A percentile compares a stretch with the other conserved stretches of the same genome.
phyloP scores from a whole-genome alignment of 2,113 vertebrate genomes.

The Callithrix jacchus region DNA sequence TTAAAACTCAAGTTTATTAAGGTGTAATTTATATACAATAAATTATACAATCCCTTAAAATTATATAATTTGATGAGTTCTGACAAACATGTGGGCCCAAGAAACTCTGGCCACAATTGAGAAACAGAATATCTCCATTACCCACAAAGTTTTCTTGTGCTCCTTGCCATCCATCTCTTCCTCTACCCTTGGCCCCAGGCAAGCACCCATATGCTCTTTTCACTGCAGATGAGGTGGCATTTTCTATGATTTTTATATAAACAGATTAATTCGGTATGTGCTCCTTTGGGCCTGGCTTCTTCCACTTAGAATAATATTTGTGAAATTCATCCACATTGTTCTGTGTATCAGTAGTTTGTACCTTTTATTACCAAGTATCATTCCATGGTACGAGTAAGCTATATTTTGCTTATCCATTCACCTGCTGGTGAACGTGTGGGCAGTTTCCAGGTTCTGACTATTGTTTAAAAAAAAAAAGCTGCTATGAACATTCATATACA shows the following conservation, averaged over 20 bases:
- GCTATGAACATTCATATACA: neutral
- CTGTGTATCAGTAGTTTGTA: neutral
- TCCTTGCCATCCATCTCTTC: neutral
- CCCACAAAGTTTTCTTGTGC: neutral
- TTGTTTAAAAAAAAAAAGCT: neutral
- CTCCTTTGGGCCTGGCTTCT: neutral
- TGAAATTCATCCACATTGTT: neutral
- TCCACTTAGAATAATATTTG: neutral
- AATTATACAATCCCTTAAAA: neutral
- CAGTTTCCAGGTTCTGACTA: neutral
- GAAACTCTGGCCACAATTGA: neutral
- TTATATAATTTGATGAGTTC: neutral
- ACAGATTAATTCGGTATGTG: neutral
- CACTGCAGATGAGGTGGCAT: neutral
- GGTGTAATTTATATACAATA: neutral
- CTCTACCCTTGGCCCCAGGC: neutral
- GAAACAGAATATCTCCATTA: neutral
- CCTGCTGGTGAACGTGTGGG: neutral
- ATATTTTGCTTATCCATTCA: neutral
- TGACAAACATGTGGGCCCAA: neutral
- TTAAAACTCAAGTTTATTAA: constrained; percentile 19
- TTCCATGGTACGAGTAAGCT: neutral
- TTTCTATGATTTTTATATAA: neutral
- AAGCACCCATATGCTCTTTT: neutral
- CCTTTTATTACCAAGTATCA: neutral